Conservation (phyloP, 1,140 invertebrate species). For the Trichoplusia ni region DNA sequence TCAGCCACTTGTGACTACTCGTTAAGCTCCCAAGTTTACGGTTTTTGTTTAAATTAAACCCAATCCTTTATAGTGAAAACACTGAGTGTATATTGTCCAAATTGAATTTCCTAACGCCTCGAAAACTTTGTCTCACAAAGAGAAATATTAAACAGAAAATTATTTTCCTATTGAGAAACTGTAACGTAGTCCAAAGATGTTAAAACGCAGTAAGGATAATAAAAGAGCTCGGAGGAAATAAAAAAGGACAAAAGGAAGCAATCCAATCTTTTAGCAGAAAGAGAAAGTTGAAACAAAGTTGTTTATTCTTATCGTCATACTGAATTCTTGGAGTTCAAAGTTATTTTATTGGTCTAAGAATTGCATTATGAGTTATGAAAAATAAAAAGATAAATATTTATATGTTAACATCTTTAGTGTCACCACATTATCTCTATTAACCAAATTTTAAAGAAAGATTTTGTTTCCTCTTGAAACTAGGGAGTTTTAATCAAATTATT, state of each 20-base stretch:
- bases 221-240: conserved; percentile 19
- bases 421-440: too few relatives aligned
- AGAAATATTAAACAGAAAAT: conserved; percentile 16
- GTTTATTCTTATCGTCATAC: conserved; percentile 15
- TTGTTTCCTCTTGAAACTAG: background rate
- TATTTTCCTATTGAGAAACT: conserved; percentile 4
- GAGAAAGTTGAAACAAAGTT: conserved; percentile 14
- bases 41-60: conserved; percentile 46
- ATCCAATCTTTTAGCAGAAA: conserved; percentile 35
- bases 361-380: too few relatives aligned
- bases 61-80: conserved; percentile 35
- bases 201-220: conserved; percentile 19
- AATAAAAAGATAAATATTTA: too few relatives aligned
- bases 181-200: conserved; percentile 10
- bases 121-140: conserved; percentile 6
- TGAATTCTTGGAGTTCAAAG: conserved; percentile 1
- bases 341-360: background rate
- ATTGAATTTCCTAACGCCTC: conserved; percentile 35
- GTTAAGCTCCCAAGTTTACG: conserved; percentile 44
- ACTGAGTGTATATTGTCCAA: conserved; percentile 31
- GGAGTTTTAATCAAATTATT: too few relatives aligned
- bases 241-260: conserved; percentile 31
- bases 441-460: background rate
- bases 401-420: too few relatives aligned
- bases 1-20: conserved; percentile 29